Base-by-base conservation (phyloP, 2,888 invertebrate species). In the Watsonalla binaria region DNA sequence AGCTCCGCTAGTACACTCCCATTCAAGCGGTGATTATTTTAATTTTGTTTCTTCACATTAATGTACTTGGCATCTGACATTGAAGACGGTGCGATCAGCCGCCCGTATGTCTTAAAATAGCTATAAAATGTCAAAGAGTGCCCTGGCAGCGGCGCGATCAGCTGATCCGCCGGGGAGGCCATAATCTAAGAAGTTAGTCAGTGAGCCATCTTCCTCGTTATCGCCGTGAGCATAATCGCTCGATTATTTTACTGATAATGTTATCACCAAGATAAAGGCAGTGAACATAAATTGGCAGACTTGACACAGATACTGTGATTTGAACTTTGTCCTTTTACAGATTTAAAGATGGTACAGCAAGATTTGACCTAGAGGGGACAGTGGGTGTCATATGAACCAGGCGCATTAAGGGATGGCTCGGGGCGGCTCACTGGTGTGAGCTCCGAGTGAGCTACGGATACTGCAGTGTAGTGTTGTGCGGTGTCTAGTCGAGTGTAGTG, bases 291-390 rank as follows among this genome's bases (percentile, higher is more conserved):
- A 75, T 74, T 70, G 64, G 62, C 67, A 69, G 59, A 74, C 68
- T 76, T 74, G 70, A 75, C 72, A 75, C 55, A 62, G 66, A 69
- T 67, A 59, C 66, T 70, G 78, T 80, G 72, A 76, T 76, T 78
- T 78, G 68, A 76, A 75, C 61, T 72, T 68, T 72, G 69, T 72
- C 62, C 64, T 68, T 61, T 85, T 87, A 60, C 90, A 91, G 91
- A 90, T 85, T 82, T 90, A 76, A 91, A 91, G 80, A 92, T 92
- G 91, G 91, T 91, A 84, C 91, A 91, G 80, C 91, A 91, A 76
- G 91, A 92, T 88, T 86, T 91, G 84, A 92, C 91, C 81, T 92
- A 91, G 90, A 76, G 68, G 72, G 67, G 64, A 60, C 57, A 52
- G 70, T 73, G 76, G 74, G 66, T 72, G 68, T 74, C 59, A 59